Base-by-base conservation (phyloP, 1,140 invertebrate species). In the Schlechtendalia chinensis region DNA sequence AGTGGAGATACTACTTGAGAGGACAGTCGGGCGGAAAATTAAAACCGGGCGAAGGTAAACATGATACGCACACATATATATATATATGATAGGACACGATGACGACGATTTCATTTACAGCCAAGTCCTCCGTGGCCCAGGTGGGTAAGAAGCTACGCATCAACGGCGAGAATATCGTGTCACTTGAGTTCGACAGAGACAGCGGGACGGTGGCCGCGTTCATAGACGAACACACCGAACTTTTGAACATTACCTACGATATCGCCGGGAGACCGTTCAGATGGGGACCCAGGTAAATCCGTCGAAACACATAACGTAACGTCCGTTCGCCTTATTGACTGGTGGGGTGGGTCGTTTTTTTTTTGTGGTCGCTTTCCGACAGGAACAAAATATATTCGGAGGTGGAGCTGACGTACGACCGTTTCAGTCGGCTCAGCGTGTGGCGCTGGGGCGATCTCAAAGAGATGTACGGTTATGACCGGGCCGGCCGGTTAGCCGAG, bases 361-460 rank as follows among this genome's bases (percentile, higher is more conserved):
- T n/a, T n/a, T n/a, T n/a, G n/a, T n/a, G n/a, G n/a, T n/a, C n/a
- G n/a, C n/a, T 80, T 82, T 65, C 65, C 81, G 77, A 56, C 75
- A 84, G 84, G 63, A 93, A 92, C 83, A 93, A 91, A 1, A 91
- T 94, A 74, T 95, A 94, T 84, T 91, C 94, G 3, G 91, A 93
- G 81, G 93, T 98, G 3, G 94, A 96, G 83, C 87, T 98, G 6
- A 94, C 95, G 83, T 98, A 98, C 84, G 95, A 98, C 85, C 89
- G 94, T 82, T 96, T 95, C 83, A 96, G 96, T 19, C 89, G 95
- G 83, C 86, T 98, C 54, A 92, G 91, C 1, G 92, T 91, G 81
- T 98, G 96, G 96, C 93, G 91, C 82, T 96, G 96, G 91, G 96
- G 95, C 22, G 92, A 95, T 65, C 88, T 96, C 2, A 93, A 91